Evolutionary conservation across 2,888 invertebrate genomes (phyloP).

Genomic region (Monoplex corrugatus): DNA sequence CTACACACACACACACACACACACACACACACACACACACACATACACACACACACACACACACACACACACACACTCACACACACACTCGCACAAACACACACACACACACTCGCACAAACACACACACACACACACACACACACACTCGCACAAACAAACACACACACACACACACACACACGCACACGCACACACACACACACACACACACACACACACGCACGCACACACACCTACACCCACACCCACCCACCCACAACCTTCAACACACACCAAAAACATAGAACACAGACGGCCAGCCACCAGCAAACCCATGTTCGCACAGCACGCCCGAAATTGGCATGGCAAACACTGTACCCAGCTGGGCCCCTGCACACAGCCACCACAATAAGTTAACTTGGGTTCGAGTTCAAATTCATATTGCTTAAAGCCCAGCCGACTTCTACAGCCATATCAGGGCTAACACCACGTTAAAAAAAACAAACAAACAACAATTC

Average conservation of each 20-base stretch:
- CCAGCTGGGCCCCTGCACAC: slow-evolving; percentile 23
- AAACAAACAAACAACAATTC: not conserved
- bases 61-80: slow-evolving; percentile 22
- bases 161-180: too few species aligned
- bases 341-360: slow-evolving; percentile 34
- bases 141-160: not conserved
- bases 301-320: slow-evolving; percentile 32
- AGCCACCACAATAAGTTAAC: not conserved
- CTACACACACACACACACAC: not conserved
- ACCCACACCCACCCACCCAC: not conserved
- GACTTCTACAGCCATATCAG: too few species aligned
- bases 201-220: not conserved
- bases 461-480: too few species aligned
- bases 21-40: not conserved
- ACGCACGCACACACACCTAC: not conserved
- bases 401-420: too few species aligned
- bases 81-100: slow-evolving; percentile 25
- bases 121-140: not conserved
- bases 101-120: not conserved
- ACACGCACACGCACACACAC: not conserved
- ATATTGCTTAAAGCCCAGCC: too few species aligned
- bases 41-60: slow-evolving; percentile 4
- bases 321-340: slow-evolving; percentile 25
- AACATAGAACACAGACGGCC: slow-evolving; percentile 34
- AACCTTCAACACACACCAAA: slow-evolving; percentile 76